Conservation (phyloP, 2,888 invertebrate genomes). For the Thumatha senex region DNA sequence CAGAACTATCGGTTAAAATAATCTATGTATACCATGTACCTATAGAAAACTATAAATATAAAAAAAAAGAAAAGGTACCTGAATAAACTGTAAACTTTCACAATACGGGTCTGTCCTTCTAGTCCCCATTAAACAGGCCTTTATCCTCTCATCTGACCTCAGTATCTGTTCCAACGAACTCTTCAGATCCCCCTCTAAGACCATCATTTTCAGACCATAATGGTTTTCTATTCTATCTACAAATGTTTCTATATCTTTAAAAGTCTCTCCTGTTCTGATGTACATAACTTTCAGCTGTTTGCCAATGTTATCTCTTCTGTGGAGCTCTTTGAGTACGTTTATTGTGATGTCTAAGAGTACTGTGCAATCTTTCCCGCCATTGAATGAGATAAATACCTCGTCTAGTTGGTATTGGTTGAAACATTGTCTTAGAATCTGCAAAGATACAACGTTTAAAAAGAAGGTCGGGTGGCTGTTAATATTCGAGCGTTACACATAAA, state of each 20-base stretch:
- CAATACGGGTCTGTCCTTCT: slow-evolving; percentile 94
- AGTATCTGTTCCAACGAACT: slow-evolving; percentile 86
- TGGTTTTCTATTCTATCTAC: slow-evolving; percentile 87
- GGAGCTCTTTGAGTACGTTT: slow-evolving; percentile 53
- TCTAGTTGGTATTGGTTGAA: slow-evolving; percentile 86
- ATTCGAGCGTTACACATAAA: too few relatives aligned
- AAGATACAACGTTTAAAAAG: neutral
- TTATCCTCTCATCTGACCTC: slow-evolving; percentile 82
- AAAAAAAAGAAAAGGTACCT: slow-evolving; percentile 79
- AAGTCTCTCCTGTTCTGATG: slow-evolving; percentile 90
- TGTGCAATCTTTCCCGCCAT: slow-evolving; percentile 99
- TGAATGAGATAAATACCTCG: slow-evolving; percentile 95
- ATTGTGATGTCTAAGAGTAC: slow-evolving; percentile 86
- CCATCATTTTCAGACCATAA: slow-evolving; percentile 89
- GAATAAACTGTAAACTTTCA: slow-evolving; percentile 85
- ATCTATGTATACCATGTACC: too few relatives aligned
- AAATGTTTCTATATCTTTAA: slow-evolving; percentile 94
- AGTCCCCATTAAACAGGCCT: slow-evolving; percentile 96
- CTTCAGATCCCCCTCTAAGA: slow-evolving; percentile 88
- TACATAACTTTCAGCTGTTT: slow-evolving; percentile 88
- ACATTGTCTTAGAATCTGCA: slow-evolving; percentile 85
- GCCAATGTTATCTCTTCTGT: slow-evolving; percentile 55
- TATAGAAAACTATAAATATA: too few relatives aligned
- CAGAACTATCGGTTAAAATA: too few relatives aligned
- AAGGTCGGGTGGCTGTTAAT: too few relatives aligned